A percentile compares a stretch with the other conserved stretches of the same genome.
Conservation (phyloP, 2,888 invertebrate genomes). For the Zygogramma bicolorata region DNA sequence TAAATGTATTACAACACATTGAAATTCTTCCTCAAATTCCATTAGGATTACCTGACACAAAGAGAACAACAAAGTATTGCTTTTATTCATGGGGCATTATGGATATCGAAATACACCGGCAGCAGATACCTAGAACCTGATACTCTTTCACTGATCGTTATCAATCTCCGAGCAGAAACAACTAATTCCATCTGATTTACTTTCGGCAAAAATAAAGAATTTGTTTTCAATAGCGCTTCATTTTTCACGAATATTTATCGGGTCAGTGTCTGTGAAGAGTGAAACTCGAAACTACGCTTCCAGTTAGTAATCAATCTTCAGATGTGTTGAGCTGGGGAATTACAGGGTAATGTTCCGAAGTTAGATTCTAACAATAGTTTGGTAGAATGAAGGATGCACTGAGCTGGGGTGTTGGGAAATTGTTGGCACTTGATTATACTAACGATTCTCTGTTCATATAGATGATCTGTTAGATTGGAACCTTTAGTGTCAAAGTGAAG, state of each 20-base stretch:
- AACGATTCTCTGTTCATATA: no score
- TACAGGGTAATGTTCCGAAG: background rate
- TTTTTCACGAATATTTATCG: conserved; percentile 23
- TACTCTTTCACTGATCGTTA: background rate
- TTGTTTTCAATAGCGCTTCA: background rate
- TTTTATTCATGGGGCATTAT: no score
- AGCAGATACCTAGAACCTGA: background rate
- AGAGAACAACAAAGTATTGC: background rate
- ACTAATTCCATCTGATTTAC: conserved; percentile 7
- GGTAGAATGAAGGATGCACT: no score
- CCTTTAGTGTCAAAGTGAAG: no score
- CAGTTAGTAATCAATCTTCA: conserved; percentile 32
- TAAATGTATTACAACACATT: background rate
- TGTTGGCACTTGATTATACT: no score
- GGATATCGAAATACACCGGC: background rate
- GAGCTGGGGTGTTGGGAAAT: no score
- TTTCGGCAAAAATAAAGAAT: background rate
- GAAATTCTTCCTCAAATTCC: background rate
- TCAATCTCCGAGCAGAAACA: background rate
- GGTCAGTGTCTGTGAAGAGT: conserved; percentile 20
- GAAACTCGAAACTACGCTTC: conserved; percentile 30
- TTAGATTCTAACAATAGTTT: no score
- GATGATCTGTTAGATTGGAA: no score
- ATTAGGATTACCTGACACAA: background rate
- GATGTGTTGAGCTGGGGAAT: conserved; percentile 23